Evolutionary conservation across 2,113 vertebrate species (phyloP).

Genomic region (Hymenochirus boettgeri): DNA sequence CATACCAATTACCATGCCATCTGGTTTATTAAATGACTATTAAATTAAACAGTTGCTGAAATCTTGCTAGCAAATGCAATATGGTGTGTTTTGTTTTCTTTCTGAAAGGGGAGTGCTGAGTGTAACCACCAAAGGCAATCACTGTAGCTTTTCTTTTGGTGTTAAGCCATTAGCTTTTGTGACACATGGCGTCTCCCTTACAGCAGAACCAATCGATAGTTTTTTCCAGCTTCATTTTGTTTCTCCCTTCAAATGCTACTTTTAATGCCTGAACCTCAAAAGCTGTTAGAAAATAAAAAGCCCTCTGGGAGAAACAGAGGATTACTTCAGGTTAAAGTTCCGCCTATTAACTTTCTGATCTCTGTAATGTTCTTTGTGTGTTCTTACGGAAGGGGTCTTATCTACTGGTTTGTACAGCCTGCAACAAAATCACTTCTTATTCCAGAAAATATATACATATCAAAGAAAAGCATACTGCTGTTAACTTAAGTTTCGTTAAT

Average conservation of each 20-base stretch:
- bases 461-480: conserved; percentile 14
- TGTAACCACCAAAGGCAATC: not conserved
- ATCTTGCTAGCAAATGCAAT: too few species aligned
- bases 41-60: too few species aligned
- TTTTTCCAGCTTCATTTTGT: not conserved
- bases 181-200: not conserved
- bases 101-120: too few species aligned
- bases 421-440: conserved; percentile 1
- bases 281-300: conserved; percentile 3
- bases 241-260: not conserved
- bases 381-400: not conserved
- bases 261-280: not conserved
- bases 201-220: not conserved
- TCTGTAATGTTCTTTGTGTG: not conserved
- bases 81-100: too few species aligned
- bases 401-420: not conserved
- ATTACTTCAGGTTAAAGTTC: not conserved
- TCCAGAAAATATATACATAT: conserved; percentile 16
- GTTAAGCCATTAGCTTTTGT: not conserved
- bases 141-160: conserved; percentile 1
- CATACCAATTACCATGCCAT: too few species aligned
- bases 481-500: conserved; percentile 7
- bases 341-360: not conserved
- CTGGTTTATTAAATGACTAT: too few species aligned
- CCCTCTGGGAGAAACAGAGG: not conserved